Base-by-base conservation (phyloP, 2,797 vertebrate genomes). In the Aplochiton taeniatus region DNA sequence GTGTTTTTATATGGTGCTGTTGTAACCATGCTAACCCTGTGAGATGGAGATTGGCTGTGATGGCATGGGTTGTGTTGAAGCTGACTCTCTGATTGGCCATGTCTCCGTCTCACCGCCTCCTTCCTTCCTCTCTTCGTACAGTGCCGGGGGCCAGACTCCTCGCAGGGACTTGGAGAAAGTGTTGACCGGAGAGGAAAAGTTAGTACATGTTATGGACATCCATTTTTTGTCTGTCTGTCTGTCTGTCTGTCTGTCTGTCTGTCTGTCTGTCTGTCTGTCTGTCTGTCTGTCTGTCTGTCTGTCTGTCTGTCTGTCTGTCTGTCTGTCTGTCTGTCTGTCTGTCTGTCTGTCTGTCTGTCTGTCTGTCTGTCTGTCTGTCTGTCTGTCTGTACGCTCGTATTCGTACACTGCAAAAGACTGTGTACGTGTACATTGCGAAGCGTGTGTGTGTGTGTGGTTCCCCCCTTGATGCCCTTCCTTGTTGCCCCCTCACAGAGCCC, bases 131-230 rank as follows among this genome's bases (percentile, higher is more conserved):
- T 81, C 61, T 82, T 76, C 74, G 56, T 79, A 13, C 80, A 99
- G 97, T 58, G 95, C 95, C 4, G 97, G 95, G 56, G 97, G 97
- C 48, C 97, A 98, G 90, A 98, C 97, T 48, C 97, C 97, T 3
- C 94, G 96, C 10, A 94, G 97, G 68, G 97, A 99, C 80, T 85
- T 99, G 87, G 97, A 99, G 78, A 99, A 98, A 53, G 97, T 98
- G 85, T 87, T 98, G 73, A 99, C 96, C 0, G 97, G 97, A 76
- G 96, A 98, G 62, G 96, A 99, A 47, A 99, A 98, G 97, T 98
- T 88, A 91, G 95, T 82, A 6, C 42, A 70, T 11, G 7, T n/a
- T 14, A 20, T 20, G 19, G 5, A 1, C 9, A 16, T 11, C 18
- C 20, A n/a, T n/a, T 45, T n/a, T 43, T 18, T 43, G 6, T 9